phyloP scores from a whole-genome alignment of 2,888 invertebrate genomes.

The Eupithecia subfuscata region DNA sequence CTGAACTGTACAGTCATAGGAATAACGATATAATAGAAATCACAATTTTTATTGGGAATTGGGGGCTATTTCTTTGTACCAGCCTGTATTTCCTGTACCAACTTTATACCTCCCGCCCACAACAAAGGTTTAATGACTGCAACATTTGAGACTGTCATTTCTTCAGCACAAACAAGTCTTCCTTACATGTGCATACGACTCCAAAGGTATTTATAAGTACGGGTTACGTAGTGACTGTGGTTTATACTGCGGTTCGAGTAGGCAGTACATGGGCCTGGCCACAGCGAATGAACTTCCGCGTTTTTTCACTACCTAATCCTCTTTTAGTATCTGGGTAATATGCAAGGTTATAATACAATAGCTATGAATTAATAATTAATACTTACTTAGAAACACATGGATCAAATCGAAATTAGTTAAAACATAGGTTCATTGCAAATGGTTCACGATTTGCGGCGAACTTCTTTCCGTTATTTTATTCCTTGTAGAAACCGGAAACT shows the following conservation, averaged over 20 bases:
- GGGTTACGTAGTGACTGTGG: conserved; percentile 10
- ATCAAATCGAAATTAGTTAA: not conserved
- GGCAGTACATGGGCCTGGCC: not conserved
- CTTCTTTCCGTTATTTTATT: not conserved
- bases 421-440: not conserved
- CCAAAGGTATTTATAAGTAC: conserved; percentile 44
- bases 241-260: conserved; percentile 4
- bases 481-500: not conserved
- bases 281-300: not conserved
- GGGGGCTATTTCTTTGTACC: not conserved
- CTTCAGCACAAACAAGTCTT: conserved; percentile 43
- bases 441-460: not conserved
- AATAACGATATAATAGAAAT: too few species aligned
- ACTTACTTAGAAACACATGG: not conserved
- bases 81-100: conserved; percentile 33
- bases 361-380: not conserved
- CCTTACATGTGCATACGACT: conserved; percentile 45
- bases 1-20: too few species aligned
- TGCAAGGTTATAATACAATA: not conserved
- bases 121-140: conserved; percentile 44
- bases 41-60: too few species aligned
- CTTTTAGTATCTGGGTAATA: not conserved
- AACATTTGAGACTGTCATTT: conserved; percentile 46
- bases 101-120: conserved; percentile 41
- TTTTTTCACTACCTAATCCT: not conserved